phyloP scores from a whole-genome alignment of 2,888 invertebrate genomes.

The Tiliacea aurago region DNA sequence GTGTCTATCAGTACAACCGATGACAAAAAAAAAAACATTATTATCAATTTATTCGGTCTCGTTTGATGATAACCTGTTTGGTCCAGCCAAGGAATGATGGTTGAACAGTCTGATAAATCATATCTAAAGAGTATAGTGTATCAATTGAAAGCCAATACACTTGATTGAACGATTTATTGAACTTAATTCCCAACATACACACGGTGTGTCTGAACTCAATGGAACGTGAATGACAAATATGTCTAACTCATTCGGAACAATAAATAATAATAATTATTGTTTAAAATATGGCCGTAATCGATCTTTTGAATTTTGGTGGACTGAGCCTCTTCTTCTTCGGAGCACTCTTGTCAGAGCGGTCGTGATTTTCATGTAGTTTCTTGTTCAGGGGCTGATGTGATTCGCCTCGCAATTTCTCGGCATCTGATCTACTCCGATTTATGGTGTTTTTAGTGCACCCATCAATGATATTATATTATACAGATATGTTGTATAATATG shows the following conservation, averaged over 20 bases:
- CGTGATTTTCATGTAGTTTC: too few relatives aligned
- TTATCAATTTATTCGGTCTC: conserved; percentile 33
- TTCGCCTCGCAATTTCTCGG: too few relatives aligned
- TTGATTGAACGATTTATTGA: conserved; percentile 29
- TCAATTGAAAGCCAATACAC: conserved; percentile 47
- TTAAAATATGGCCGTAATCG: neutral
- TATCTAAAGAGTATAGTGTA: neutral
- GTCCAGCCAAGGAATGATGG: conserved; percentile 14
- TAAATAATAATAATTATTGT: neutral
- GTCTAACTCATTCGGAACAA: conserved; percentile 1
- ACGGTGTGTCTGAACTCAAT: conserved; percentile 11
- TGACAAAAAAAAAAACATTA: conserved; percentile 18
- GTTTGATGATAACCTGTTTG: conserved; percentile 36
- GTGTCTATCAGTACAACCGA: neutral
- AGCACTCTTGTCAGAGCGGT: too few relatives aligned
- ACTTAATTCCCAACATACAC: neutral
- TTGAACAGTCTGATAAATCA: conserved; percentile 3
- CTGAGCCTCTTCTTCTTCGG: neutral
- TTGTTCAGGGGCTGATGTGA: too few relatives aligned
- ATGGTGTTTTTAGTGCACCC: too few relatives aligned
- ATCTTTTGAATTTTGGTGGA: too few relatives aligned
- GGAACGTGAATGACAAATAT: conserved; percentile 6
- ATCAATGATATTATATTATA: too few relatives aligned
- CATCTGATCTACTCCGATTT: too few relatives aligned
- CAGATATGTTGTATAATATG: too few relatives aligned